Percentiles rank a stretch among this genome's conserved stretches.
Conservation (phyloP, 2,888 invertebrate genomes). For the Steinernema carpocapsae region DNA sequence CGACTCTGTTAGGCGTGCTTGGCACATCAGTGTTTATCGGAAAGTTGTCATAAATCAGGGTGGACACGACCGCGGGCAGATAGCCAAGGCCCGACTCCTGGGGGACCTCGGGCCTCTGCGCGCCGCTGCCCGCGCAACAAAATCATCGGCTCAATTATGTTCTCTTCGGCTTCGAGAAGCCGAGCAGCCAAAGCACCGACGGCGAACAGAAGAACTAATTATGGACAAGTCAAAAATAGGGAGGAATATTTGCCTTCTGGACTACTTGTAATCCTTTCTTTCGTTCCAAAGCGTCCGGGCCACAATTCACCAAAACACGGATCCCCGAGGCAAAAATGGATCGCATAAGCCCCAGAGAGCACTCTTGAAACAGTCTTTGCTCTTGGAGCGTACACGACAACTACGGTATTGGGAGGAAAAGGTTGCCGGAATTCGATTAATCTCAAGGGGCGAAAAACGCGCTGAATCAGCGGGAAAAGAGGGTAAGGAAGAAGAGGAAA, state of each 20-base stretch:
- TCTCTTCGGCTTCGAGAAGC: slow-evolving; percentile 29
- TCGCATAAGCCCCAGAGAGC: neutral
- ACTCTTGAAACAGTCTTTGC: neutral
- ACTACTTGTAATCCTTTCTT: neutral
- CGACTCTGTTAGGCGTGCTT: neutral
- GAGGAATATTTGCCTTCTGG: neutral
- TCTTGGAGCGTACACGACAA: neutral
- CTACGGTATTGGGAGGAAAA: neutral
- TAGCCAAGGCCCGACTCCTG: neutral
- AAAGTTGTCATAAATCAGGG: slow-evolving; percentile 33
- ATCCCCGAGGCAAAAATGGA: slow-evolving; percentile 5
- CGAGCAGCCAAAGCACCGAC: slow-evolving; percentile 10
- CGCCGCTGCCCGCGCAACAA: slow-evolving; percentile 25
- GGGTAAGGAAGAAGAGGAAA: neutral
- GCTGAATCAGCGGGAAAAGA: too few relatives aligned
- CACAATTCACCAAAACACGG: slow-evolving; percentile 13
- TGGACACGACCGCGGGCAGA: neutral
- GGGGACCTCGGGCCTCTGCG: neutral
- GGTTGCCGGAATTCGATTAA: too few relatives aligned
- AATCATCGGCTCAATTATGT: slow-evolving; percentile 34
- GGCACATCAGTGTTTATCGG: slow-evolving; percentile 32
- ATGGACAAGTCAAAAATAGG: slow-evolving; percentile 27
- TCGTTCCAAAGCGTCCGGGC: neutral
- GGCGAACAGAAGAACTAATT: slow-evolving; percentile 28
- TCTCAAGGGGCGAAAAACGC: too few relatives aligned